phyloP scores from a whole-genome alignment of 2,797 vertebrate species.

The Hydrophis major region DNA sequence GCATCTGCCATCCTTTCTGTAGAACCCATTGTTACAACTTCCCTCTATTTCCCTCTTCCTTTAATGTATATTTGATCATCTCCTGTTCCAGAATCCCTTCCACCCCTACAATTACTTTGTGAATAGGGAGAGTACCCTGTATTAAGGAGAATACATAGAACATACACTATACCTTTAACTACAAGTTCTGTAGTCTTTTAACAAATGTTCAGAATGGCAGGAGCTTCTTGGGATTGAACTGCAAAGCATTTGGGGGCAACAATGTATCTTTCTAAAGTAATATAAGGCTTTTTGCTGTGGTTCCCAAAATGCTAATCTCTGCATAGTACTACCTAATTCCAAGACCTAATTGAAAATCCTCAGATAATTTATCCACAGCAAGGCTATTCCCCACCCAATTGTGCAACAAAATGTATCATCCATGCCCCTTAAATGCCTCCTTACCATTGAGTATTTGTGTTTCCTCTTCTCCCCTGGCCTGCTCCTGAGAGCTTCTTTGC shows the following conservation, averaged over 20 bases:
- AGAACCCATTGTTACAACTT: background rate
- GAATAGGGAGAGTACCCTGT: background rate
- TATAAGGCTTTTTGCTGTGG: background rate
- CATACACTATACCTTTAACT: background rate
- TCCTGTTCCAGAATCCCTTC: background rate
- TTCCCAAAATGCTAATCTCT: background rate
- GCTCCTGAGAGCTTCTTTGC: no score
- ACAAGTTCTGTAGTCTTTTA: background rate
- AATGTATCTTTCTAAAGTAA: background rate
- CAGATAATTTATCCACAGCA: no score
- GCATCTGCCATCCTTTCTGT: background rate
- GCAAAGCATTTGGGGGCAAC: background rate
- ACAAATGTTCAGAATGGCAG: background rate
- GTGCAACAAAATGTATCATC: background rate
- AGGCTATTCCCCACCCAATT: no score
- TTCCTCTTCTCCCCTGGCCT: no score
- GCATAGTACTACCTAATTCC: no score
- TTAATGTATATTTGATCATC: background rate
- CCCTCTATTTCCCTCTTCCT: background rate
- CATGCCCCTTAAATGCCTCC: no score
- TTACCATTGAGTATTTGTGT: no score
- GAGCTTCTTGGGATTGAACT: background rate
- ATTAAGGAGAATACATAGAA: background rate
- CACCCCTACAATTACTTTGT: background rate
- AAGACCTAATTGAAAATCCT: no score